phyloP scores from a whole-genome alignment of 2,888 invertebrate species.

The Drosophila antonietae region DNA sequence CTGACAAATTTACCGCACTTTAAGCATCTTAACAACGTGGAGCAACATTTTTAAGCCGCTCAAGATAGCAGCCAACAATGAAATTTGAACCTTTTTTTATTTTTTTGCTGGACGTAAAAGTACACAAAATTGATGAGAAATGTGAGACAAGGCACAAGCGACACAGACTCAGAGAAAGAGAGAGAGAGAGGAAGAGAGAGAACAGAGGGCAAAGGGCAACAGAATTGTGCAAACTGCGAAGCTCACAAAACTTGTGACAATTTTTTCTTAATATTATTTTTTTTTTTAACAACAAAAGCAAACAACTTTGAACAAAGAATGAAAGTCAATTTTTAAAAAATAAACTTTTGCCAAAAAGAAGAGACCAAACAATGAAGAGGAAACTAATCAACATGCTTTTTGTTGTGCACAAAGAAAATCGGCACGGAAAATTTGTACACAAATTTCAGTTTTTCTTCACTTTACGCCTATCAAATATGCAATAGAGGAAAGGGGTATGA shows the following conservation, averaged over 20 bases:
- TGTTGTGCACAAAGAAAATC: slow-evolving; percentile 21
- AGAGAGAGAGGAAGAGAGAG: neutral
- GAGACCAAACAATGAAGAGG: slow-evolving; percentile 17
- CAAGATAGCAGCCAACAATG: slow-evolving; percentile 50
- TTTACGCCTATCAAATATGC: slow-evolving; percentile 23
- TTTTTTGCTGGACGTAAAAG: slow-evolving; percentile 10
- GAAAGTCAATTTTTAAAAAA: slow-evolving; percentile 44
- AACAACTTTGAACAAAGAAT: slow-evolving; percentile 67
- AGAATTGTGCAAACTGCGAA: slow-evolving; percentile 35
- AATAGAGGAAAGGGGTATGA: slow-evolving; percentile 1
- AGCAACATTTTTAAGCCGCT: slow-evolving; percentile 54
- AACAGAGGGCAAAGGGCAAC: slow-evolving; percentile 5
- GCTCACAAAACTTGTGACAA: slow-evolving; percentile 55
- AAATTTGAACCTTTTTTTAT: slow-evolving; percentile 51
- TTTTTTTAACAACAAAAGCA: slow-evolving; percentile 40
- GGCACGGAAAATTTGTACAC: slow-evolving; percentile 17
- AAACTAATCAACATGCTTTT: slow-evolving; percentile 47
- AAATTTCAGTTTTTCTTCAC: slow-evolving; percentile 10
- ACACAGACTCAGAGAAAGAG: neutral
- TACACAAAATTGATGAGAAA: slow-evolving; percentile 39
- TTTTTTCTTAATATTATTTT: slow-evolving; percentile 15
- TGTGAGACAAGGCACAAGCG: slow-evolving; percentile 6
- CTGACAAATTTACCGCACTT: slow-evolving; percentile 59
- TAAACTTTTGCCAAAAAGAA: slow-evolving; percentile 16
- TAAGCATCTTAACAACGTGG: slow-evolving; percentile 48